Percentiles rank a stretch among this genome's conserved stretches.
Conservation (phyloP, 2,888 invertebrate genomes). For the Muschampia plurimacula region DNA sequence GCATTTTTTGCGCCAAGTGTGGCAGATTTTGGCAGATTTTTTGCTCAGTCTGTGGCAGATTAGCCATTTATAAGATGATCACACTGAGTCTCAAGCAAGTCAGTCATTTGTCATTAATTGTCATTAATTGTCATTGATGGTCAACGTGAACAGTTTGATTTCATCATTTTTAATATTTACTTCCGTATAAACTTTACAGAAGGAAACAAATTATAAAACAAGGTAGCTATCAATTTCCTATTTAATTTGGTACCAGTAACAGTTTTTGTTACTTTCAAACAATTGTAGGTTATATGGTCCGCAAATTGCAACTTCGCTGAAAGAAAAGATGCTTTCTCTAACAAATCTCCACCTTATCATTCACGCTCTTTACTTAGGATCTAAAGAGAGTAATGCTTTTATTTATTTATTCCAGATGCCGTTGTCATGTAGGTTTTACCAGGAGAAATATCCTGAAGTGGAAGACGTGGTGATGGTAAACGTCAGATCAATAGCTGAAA, state of each 20-base stretch:
- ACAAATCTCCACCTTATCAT: background rate
- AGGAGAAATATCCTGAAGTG: conserved; percentile 98
- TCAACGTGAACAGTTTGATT: conserved; percentile 80
- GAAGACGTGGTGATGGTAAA: conserved; percentile 99
- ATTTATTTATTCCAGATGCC: conserved; percentile 88
- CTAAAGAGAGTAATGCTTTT: background rate
- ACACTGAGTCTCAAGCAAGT: no score
- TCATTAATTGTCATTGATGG: conserved; percentile 48
- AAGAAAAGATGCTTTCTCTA: background rate
- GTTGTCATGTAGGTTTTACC: conserved; percentile 98
- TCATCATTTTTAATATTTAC: conserved; percentile 61
- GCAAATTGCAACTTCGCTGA: background rate
- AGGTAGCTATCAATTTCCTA: conserved; percentile 54
- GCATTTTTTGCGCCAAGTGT: no score
- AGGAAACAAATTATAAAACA: conserved; percentile 52
- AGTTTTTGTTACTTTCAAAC: conserved; percentile 20
- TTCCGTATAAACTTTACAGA: conserved; percentile 51
- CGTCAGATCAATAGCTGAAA: conserved; percentile 98
- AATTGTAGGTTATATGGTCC: conserved; percentile 67
- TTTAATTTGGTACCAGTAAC: conserved; percentile 1
- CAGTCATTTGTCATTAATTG: no score
- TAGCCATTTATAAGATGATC: no score
- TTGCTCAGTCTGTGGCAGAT: no score
- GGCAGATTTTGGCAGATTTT: no score
- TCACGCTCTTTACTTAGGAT: no score